These are phyloP conservation scores for Cyprinodon variegatus DNA, from an alignment of 2,113 vertebrate species.

Conservation along the genomic window DNA sequence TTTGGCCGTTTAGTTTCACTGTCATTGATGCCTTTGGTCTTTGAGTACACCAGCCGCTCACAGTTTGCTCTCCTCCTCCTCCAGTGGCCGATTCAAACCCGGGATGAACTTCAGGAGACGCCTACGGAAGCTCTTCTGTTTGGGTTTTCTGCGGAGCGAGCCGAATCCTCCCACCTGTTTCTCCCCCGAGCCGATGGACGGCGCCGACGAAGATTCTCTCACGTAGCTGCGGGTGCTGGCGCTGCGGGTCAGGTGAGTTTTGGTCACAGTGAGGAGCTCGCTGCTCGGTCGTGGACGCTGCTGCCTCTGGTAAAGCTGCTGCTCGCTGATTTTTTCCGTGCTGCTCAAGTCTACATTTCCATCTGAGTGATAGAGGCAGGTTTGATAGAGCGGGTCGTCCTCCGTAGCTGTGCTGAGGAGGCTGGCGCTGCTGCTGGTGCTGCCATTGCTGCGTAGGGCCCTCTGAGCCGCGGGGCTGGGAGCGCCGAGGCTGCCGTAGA, in stretches of 20 bases:
- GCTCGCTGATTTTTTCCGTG: constrained; percentile 31
- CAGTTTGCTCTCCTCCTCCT: constrained; percentile 96
- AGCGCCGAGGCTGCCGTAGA: constrained; percentile 84
- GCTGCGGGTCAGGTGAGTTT: constrained; percentile 78
- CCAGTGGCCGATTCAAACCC: constrained; percentile 90
- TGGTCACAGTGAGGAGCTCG: constrained; percentile 76
- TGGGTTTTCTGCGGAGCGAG: constrained; percentile 83
- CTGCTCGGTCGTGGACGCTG: constrained; percentile 69
- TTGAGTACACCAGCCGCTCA: constrained; percentile 62
- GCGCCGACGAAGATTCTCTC: constrained; percentile 47
- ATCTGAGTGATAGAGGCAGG: constrained; percentile 82
- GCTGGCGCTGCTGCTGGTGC: constrained; percentile 81
- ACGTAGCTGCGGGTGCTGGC: constrained; percentile 86
- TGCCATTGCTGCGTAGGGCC: constrained; percentile 66
- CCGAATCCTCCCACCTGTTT: constrained; percentile 67
- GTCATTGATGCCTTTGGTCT: constrained; percentile 33
- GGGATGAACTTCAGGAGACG: constrained; percentile 95
- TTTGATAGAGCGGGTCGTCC: constrained; percentile 91
- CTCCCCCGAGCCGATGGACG: constrained; percentile 24
- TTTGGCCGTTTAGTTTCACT: constrained; percentile 31
- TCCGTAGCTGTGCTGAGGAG: constrained; percentile 77
- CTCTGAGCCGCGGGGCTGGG: constrained; percentile 77
- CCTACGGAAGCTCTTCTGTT: constrained; percentile 89
- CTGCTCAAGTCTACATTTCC: constrained; percentile 13
- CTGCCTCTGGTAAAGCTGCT: constrained; percentile 23